A percentile compares a stretch with the other conserved stretches of the same genome.
Evolutionary conservation across 2,113 vertebrate genomes (phyloP).

Genomic region (Tragelaphus scriptus): DNA sequence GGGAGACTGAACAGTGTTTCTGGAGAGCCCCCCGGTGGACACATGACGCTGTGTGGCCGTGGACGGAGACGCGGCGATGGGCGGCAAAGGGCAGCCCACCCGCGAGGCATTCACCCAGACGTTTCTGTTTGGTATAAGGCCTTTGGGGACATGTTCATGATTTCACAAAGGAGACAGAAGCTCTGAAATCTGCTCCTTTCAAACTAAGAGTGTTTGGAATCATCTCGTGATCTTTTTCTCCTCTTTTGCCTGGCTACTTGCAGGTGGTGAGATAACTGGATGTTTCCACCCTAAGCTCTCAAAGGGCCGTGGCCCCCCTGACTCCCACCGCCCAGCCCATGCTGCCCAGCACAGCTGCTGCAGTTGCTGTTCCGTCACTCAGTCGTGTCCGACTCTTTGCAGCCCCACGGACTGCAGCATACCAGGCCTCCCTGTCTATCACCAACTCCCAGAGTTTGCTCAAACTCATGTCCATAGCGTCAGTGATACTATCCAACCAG

Average conservation of each 20-base stretch:
- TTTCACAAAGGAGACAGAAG: neutral
- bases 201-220: neutral
- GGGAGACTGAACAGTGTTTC: neutral
- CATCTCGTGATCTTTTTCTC: neutral
- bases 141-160: neutral
- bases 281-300: neutral
- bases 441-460: neutral
- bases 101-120: neutral
- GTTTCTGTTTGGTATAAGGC: neutral
- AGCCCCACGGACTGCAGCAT: accelerated
- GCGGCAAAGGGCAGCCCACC: neutral
- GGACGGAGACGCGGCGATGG: accelerated
- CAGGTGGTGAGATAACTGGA: neutral
- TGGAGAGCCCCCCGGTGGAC: neutral
- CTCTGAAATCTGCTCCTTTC: neutral
- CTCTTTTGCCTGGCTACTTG: neutral
- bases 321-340: accelerated
- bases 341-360: neutral
- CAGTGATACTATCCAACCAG: neutral
- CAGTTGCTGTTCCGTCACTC: accelerated
- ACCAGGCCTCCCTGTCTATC: neutral
- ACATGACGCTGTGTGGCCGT: neutral
- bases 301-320: accelerated
- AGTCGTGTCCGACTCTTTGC: neutral
- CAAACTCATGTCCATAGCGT: neutral